These are phyloP conservation scores for Pseudocheirus occidentalis DNA, from an alignment of 2,797 vertebrate species.

Conservation along the genomic window DNA sequence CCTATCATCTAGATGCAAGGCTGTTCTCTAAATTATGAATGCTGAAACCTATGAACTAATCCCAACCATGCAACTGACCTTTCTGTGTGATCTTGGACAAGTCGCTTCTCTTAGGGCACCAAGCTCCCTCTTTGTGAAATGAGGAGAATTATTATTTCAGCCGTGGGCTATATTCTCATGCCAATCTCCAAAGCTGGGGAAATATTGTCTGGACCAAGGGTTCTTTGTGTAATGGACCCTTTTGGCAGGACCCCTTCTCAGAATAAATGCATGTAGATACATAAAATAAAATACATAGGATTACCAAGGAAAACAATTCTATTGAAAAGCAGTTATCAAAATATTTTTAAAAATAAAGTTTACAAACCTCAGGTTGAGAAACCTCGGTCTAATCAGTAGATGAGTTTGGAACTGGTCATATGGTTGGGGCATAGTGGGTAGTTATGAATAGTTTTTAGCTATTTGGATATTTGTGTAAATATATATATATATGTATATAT, in stretches of 20 bases:
- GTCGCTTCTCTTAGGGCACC: background rate
- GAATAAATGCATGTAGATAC: background rate
- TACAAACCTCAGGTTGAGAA: background rate
- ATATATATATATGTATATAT: no score
- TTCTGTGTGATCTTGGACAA: background rate
- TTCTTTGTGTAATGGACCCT: background rate
- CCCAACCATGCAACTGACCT: background rate
- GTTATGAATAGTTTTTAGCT: background rate
- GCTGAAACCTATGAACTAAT: background rate
- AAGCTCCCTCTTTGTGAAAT: background rate
- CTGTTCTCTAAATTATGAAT: background rate
- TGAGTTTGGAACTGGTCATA: background rate
- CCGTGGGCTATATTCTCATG: background rate
- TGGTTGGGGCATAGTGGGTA: background rate
- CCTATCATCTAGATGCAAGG: background rate
- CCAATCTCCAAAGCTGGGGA: background rate
- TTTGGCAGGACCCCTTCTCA: background rate
- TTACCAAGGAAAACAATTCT: background rate
- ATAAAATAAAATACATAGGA: background rate
- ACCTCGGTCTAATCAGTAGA: background rate
- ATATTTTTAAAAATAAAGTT: background rate
- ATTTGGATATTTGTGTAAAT: no score
- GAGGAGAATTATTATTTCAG: background rate
- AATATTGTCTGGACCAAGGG: background rate
- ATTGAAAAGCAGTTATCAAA: background rate